Conservation (phyloP, 2,113 vertebrate species). For the Meles meles region DNA sequence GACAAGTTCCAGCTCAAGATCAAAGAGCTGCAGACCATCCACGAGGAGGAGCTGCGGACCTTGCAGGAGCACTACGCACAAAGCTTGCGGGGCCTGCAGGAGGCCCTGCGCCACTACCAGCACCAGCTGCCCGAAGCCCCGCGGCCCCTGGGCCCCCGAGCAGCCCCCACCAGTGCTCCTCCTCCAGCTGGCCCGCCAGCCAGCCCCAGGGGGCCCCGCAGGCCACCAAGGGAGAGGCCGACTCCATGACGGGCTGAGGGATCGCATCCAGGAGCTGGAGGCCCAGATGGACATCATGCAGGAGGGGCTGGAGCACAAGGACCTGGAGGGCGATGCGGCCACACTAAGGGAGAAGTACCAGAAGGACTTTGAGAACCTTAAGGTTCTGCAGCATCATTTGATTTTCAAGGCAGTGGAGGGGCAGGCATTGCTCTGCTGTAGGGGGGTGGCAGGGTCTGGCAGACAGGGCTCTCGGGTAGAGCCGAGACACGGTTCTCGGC, state of each 20-base stretch:
- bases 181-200: not conserved
- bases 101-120: slow-evolving; percentile 78
- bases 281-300: slow-evolving; percentile 93
- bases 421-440: slow-evolving; percentile 31
- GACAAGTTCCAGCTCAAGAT: slow-evolving; percentile 89
- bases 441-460: not conserved
- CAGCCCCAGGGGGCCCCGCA: slow-evolving; percentile 54
- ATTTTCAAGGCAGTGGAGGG: not conserved
- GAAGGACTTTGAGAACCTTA: slow-evolving; percentile 97
- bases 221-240: slow-evolving; percentile 43
- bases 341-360: slow-evolving; percentile 95
- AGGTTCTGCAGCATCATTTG: slow-evolving; percentile 84
- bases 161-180: not conserved
- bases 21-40: slow-evolving; percentile 87
- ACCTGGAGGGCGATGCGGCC: slow-evolving; percentile 86
- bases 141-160: accelerated
- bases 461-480: accelerated
- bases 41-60: slow-evolving; percentile 87
- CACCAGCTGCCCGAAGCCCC: slow-evolving; percentile 49
- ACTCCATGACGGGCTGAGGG: slow-evolving; percentile 87
- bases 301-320: slow-evolving; percentile 93
- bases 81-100: slow-evolving; percentile 83
- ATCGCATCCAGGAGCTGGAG: slow-evolving; percentile 93
- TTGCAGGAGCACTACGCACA: slow-evolving; percentile 87
- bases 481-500: not conserved